Evolutionary conservation across 2,113 vertebrate genomes (phyloP).

Genomic region (Strigops habroptila): DNA sequence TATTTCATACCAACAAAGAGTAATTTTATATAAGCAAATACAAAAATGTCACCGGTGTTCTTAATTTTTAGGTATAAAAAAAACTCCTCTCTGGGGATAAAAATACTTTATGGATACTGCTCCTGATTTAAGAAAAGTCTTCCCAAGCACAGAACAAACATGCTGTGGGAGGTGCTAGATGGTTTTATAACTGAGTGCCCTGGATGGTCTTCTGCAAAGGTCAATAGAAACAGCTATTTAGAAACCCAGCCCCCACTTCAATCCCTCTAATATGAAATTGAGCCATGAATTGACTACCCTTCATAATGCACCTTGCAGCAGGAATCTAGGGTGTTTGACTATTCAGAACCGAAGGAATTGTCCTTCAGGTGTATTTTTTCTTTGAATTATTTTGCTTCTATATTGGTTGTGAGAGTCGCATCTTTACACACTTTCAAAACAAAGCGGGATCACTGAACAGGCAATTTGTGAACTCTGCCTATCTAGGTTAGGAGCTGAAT

Average conservation of each 20-base stretch:
- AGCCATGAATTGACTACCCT: not conserved
- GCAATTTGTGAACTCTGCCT: slow-evolving; percentile 60
- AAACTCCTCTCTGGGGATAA: not conserved
- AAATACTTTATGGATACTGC: not conserved
- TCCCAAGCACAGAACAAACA: not conserved
- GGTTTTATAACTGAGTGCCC: not conserved
- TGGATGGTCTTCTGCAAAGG: not conserved
- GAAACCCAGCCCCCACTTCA: not conserved
- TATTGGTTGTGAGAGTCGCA: not conserved
- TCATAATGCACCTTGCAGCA: not conserved
- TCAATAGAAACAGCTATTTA: not conserved
- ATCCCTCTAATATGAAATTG: not conserved
- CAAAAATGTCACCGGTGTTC: not conserved
- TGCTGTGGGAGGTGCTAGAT: not conserved
- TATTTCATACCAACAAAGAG: not conserved
- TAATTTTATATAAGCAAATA: not conserved
- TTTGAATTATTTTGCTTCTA: not conserved
- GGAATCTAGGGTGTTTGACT: not conserved
- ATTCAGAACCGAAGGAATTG: not conserved
- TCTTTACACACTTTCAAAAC: slow-evolving; percentile 38
- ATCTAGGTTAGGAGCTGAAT: slow-evolving; percentile 50
- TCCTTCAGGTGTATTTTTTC: not conserved
- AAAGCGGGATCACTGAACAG: slow-evolving; percentile 52
- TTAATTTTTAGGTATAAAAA: not conserved
- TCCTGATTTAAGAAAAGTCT: not conserved